Evolutionary conservation across 2,797 vertebrate species (phyloP).

Genomic region (Bucorvus abyssinicus): DNA sequence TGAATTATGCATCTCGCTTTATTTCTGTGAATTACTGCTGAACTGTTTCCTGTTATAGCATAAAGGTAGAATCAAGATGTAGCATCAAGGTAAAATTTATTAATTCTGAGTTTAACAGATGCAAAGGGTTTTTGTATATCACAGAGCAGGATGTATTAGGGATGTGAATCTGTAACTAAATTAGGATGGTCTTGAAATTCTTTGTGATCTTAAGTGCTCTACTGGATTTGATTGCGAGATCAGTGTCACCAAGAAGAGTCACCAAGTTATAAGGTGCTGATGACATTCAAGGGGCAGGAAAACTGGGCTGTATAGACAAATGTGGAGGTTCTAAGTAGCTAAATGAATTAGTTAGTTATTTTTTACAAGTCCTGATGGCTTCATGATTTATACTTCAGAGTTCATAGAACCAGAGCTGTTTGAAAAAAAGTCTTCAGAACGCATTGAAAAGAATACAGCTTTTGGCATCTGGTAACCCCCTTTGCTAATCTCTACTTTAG

Average conservation of each 20-base stretch:
- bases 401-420: background rate
- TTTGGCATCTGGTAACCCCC: background rate
- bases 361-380: background rate
- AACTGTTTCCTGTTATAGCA: background rate
- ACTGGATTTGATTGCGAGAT: background rate
- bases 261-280: background rate
- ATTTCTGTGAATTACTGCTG: background rate
- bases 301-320: background rate
- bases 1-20: background rate
- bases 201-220: background rate
- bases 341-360: background rate
- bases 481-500: background rate
- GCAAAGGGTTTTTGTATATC: background rate
- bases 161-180: background rate
- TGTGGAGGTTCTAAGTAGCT: background rate
- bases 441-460: background rate
- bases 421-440: background rate
- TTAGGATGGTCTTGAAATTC: background rate
- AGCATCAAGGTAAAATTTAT: background rate
- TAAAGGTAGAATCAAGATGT: background rate
- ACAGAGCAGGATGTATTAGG: background rate
- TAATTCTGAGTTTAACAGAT: background rate
- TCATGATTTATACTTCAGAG: background rate
- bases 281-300: background rate
- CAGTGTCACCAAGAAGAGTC: background rate